Evolutionary conservation across 2,113 vertebrate genomes (phyloP), one percentile per base, ranked within the genome.

Genomic region (Pionites leucogaster): DNA sequence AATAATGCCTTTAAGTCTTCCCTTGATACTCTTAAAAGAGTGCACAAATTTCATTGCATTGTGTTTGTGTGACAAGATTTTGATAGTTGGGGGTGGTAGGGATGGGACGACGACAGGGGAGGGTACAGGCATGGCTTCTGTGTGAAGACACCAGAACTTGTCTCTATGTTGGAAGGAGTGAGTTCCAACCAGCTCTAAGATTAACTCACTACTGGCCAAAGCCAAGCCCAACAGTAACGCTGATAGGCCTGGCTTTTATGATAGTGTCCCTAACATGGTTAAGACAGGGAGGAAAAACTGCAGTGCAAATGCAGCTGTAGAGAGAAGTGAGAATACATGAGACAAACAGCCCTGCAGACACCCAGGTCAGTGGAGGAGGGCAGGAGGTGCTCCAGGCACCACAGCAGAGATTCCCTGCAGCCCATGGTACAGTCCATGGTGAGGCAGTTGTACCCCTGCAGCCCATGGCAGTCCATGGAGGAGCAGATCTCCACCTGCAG

Each of bases 371-470:
- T 50, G 77, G 8, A 19, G 25, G 1, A 74, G 13, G 5, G 15
- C 17, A 72, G 24, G 29, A 52, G 6, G 1, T 31, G 10, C 18
- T 69, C 4, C 28, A 69, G 39, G 13, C 0, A 0, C 3, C 1
- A 0, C 7, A 71, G n/a, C 50, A 67, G 52, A 70, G 15, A 47
- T 67, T 42, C 4, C 12, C 12, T 37, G 17, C 10, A 86, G 57
- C 13, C 42, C 1, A 0, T n/a, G 28, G 37, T 2, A 6, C 33
- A 65, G 63, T 13, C 44, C 24, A 7, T 4, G 46, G 46, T 35
- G 67, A 37, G 46, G 67, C 46, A 35, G 33, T 46, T 69, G 33
- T 49, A 6, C 17, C 17, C 25, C 46, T 49, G 42, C 67, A 49
- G 67, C 24, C 9, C 17, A 15, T 5, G 33, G 44, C 27, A 15